Base-by-base conservation (phyloP, 2,888 invertebrate species). In the Timema cristinae region DNA sequence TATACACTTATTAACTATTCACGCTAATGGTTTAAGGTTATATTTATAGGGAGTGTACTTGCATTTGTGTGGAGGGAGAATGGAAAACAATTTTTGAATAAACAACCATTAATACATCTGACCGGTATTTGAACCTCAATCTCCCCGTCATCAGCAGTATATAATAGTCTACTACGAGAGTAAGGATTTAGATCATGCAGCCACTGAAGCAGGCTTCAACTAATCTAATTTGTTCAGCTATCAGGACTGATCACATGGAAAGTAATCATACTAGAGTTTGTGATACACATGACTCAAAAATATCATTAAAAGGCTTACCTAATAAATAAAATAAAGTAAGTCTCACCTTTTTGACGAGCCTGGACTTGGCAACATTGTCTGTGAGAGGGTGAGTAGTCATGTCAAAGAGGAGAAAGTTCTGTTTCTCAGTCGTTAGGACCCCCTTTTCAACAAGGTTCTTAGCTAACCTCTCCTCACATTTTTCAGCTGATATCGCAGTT, bases 351-450 rank as follows among this genome's bases (percentile, higher is more conserved):
- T 97, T 98, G 74, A 99, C 96, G 80, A 99, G 89, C 79, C 97
- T 92, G 80, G 93, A 93, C 87, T 99, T 99, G 71, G 95, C 91
- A 77, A 92, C 89, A 84, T 95, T 94, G 83, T 99, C 98, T 76
- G 94, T 96, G 75, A 99, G 87, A 59, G 99, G 99, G 87, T 99
- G 99, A 78, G 99, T 99, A 71, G 99, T 99, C 98, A 99, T 99
- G 85, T 99, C 99, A 83, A 99, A 99, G 72, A 99, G 87, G 79
- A 99, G 87, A 84, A 99, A 99, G 84, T 99, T 99, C 85, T 99
- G 98, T 85, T 98, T 99, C 83, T 99, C 98, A 73, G 98, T 99
- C 74, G 98, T 98, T 77, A 98, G 88, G 61, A 99, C 98, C 77
- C 98, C 98, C 83, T 99, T 99, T 83, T 99, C 99, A 54, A 98